Evolutionary conservation across 2,113 vertebrate genomes (phyloP).

Genomic region (Stomatorhinus ivindoensis): DNA sequence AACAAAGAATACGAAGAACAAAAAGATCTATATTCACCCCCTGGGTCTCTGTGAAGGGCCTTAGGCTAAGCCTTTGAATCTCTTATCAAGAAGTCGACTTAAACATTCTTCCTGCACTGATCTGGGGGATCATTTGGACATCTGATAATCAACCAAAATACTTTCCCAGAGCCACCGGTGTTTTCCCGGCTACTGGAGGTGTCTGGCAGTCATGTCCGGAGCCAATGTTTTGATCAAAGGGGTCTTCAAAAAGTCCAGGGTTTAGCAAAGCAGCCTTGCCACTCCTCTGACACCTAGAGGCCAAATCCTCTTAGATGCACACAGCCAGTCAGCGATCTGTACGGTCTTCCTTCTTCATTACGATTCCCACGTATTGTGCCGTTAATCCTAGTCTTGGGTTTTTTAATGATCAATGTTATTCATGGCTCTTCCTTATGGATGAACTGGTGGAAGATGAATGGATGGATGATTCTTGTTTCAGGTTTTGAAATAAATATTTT

Average conservation of each 20-base stretch:
- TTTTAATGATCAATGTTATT: neutral
- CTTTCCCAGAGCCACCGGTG: conserved; percentile 4
- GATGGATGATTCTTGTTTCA: neutral
- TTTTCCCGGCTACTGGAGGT: neutral
- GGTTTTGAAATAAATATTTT: neutral
- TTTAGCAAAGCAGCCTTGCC: neutral
- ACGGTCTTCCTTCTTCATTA: neutral
- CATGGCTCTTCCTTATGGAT: neutral
- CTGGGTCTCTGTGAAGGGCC: conserved; percentile 24
- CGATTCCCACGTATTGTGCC: neutral
- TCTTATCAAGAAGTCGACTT: conserved; percentile 30
- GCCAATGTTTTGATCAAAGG: neutral
- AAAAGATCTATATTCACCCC: conserved; percentile 29
- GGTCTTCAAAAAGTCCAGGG: neutral
- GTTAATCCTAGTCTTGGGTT: neutral
- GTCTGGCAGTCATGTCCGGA: neutral
- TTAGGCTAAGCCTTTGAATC: conserved; percentile 31
- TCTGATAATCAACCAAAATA: conserved; percentile 39
- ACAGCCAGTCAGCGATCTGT: neutral
- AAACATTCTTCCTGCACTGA: conserved; percentile 37
- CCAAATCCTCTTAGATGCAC: neutral
- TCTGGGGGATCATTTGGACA: conserved; percentile 36
- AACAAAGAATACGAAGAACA: conserved; percentile 15
- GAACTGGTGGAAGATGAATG: neutral
- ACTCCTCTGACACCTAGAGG: neutral